Percentiles rank a stretch among this genome's conserved stretches.
phyloP scores from a whole-genome alignment of 2,113 vertebrate genomes.

The Arenaria interpres region DNA sequence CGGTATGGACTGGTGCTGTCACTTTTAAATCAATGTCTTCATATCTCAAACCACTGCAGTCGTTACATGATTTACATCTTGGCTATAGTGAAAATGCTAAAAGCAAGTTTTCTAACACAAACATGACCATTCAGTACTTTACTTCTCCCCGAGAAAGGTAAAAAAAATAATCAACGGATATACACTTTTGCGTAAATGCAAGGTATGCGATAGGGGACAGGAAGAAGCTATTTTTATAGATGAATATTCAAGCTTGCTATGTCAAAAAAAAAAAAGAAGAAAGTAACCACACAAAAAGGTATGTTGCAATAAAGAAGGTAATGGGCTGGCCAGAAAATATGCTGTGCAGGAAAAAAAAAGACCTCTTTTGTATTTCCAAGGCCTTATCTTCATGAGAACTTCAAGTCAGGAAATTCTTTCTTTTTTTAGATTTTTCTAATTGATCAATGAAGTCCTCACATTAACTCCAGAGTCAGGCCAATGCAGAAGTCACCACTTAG shows the following conservation, averaged over 20 bases:
- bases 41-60: background rate
- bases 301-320: background rate
- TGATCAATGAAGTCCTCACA: background rate
- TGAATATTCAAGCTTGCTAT: background rate
- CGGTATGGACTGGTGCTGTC: background rate
- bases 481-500: background rate
- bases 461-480: background rate
- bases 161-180: background rate
- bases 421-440: background rate
- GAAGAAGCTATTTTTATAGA: background rate
- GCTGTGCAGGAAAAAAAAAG: background rate
- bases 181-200: background rate
- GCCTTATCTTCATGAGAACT: background rate
- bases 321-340: background rate
- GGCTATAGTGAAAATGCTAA: background rate
- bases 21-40: background rate
- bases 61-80: background rate
- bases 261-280: background rate
- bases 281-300: background rate
- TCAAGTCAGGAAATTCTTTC: background rate
- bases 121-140: background rate
- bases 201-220: background rate
- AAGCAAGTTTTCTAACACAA: background rate
- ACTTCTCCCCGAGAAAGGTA: background rate
- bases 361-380: background rate